A percentile compares a stretch with the other conserved stretches of the same genome.
These are phyloP conservation scores for Pararge aegeria DNA, from an alignment of 1,140 invertebrate genomes.

Conservation along the genomic window DNA sequence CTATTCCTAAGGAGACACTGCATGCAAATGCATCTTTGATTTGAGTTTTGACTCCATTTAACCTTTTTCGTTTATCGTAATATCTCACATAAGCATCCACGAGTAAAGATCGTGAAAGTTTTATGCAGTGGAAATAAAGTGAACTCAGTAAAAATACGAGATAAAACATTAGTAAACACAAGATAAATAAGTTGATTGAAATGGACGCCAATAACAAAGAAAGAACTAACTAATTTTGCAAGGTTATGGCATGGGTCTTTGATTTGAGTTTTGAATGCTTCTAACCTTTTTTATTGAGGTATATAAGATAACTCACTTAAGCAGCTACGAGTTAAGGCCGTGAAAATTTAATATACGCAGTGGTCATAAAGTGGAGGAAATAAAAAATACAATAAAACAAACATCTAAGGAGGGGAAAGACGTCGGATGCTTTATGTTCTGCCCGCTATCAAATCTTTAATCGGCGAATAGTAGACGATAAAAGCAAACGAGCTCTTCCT, in stretches of 20 bases:
- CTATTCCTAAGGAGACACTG: no score
- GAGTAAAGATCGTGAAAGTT: no score
- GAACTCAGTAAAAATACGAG: no score
- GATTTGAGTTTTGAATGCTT: background rate
- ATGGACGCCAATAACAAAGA: no score
- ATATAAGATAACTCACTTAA: background rate
- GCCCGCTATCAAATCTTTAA: conserved; percentile 10
- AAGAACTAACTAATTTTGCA: no score
- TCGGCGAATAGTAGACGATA: conserved; percentile 9
- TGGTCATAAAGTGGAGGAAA: conserved; percentile 18
- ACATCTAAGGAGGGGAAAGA: conserved; percentile 18
- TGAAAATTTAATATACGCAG: conserved; percentile 18
- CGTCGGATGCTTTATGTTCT: conserved; percentile 16
- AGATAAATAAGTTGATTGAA: background rate
- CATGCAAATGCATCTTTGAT: no score
- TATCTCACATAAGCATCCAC: no score
- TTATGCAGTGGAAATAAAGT: no score
- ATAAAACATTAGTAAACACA: background rate
- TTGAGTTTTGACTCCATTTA: no score
- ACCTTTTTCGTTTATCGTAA: no score
- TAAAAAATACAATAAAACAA: conserved; percentile 24
- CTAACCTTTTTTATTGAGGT: background rate
- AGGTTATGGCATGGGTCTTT: background rate
- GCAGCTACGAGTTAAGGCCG: background rate
- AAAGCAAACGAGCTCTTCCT: conserved; percentile 1